phyloP scores from a whole-genome alignment of 2,797 vertebrate genomes.

The Varecia variegata region DNA sequence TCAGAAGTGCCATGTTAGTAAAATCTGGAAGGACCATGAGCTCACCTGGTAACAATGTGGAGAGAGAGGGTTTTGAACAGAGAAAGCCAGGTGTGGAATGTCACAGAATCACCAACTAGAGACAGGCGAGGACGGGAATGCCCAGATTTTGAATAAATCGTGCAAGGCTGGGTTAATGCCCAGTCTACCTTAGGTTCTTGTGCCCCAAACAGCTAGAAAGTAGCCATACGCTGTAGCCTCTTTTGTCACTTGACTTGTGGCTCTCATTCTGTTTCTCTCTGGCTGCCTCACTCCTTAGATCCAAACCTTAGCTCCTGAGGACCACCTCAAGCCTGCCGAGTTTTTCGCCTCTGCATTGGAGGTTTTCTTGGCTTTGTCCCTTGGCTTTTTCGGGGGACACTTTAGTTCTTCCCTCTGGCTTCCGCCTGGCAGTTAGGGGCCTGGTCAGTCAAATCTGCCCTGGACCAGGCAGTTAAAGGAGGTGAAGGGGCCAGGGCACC shows the following conservation, averaged over 20 bases:
- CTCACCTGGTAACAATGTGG: not conserved
- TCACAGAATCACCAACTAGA: not conserved
- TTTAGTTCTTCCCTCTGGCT: not conserved
- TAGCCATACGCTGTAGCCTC: not conserved
- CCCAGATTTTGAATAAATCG: not conserved
- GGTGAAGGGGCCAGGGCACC: not conserved
- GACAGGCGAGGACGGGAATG: not conserved
- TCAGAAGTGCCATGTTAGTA: not conserved
- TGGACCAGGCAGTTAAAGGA: not conserved
- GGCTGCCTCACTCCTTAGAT: not conserved
- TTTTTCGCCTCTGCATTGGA: not conserved
- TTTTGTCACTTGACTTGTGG: not conserved
- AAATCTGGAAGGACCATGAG: not conserved
- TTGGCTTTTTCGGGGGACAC: fast-evolving
- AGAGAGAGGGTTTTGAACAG: not conserved
- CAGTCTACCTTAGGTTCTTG: not conserved
- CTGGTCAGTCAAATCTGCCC: not conserved
- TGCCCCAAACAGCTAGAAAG: not conserved
- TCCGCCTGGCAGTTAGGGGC: not conserved
- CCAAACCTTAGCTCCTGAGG: not conserved
- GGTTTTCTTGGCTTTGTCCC: not conserved
- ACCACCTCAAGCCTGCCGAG: not conserved
- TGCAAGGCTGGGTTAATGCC: not conserved
- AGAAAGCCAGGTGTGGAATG: not conserved
- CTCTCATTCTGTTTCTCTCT: not conserved